Evolutionary conservation across 2,113 vertebrate genomes (phyloP).

Genomic region (Uria lomvia): DNA sequence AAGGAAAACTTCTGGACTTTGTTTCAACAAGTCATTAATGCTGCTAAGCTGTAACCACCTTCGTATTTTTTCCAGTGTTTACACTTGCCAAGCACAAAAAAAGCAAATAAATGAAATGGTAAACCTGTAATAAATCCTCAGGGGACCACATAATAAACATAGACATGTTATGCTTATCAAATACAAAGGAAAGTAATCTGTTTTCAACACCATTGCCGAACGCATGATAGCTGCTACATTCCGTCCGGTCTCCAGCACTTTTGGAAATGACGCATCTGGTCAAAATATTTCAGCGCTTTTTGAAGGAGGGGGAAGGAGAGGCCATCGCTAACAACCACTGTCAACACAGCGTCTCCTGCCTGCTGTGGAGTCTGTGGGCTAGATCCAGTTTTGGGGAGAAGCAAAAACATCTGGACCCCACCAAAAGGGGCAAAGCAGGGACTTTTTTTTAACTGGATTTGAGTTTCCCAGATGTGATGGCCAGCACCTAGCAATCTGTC

Average conservation of each 20-base stretch:
- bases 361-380: background rate
- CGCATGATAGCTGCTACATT: background rate
- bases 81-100: constrained; percentile 30
- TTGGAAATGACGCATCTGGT: background rate
- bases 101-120: constrained; percentile 19
- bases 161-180: constrained; percentile 33
- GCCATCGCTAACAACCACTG: background rate
- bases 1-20: constrained; percentile 7
- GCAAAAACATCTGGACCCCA: background rate
- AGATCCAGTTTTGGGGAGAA: background rate
- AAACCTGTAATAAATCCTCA: constrained; percentile 31
- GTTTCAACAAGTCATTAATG: constrained; percentile 22
- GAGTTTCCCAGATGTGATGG: background rate
- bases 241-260: background rate
- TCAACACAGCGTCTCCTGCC: background rate
- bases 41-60: constrained; percentile 20
- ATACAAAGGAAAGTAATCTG: constrained; percentile 28
- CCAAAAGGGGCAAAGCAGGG: background rate
- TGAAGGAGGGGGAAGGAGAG: background rate
- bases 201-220: constrained; percentile 30
- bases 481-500: background rate
- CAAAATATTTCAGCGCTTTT: constrained; percentile 11
- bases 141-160: constrained; percentile 13
- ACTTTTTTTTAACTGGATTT: background rate
- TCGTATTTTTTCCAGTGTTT: constrained; percentile 39